Evolutionary conservation across 2,888 invertebrate genomes (phyloP).

Genomic region (Nemurella pictetii): DNA sequence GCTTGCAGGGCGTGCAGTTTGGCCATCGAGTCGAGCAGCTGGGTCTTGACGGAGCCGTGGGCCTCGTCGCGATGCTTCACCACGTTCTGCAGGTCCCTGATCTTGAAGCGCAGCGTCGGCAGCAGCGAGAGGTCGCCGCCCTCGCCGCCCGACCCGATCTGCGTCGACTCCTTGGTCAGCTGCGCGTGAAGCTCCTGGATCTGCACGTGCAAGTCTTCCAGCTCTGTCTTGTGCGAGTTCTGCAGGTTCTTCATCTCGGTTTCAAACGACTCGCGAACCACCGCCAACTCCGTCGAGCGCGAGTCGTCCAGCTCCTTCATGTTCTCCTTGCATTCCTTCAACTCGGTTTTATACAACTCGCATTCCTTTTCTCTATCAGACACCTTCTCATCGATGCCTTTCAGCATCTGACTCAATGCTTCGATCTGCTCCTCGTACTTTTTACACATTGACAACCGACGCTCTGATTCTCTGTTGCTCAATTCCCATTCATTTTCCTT

Average conservation of each 20-base stretch:
- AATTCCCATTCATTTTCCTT: neutral
- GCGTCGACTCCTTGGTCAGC: neutral
- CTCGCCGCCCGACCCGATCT: neutral
- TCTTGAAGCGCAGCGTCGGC: neutral
- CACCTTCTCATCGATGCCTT: neutral
- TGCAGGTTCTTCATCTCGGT: neutral
- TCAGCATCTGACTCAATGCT: neutral
- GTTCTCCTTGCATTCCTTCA: neutral
- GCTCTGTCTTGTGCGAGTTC: constrained; percentile 12
- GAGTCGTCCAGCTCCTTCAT: neutral
- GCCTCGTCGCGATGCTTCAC: neutral
- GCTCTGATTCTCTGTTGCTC: neutral
- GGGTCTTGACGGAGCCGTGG: neutral
- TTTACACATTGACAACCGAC: neutral
- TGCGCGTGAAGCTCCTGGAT: neutral
- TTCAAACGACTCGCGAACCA: neutral
- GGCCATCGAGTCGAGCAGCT: neutral
- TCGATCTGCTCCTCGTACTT: neutral
- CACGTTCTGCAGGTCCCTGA: neutral
- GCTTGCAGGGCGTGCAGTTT: neutral
- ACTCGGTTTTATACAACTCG: neutral
- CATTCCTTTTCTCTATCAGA: neutral
- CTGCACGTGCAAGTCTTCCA: constrained; percentile 19
- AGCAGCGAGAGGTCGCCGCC: neutral
- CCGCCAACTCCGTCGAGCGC: neutral